phyloP scores from a whole-genome alignment of 2,113 vertebrate genomes.

The Nannobrachium achirus region DNA sequence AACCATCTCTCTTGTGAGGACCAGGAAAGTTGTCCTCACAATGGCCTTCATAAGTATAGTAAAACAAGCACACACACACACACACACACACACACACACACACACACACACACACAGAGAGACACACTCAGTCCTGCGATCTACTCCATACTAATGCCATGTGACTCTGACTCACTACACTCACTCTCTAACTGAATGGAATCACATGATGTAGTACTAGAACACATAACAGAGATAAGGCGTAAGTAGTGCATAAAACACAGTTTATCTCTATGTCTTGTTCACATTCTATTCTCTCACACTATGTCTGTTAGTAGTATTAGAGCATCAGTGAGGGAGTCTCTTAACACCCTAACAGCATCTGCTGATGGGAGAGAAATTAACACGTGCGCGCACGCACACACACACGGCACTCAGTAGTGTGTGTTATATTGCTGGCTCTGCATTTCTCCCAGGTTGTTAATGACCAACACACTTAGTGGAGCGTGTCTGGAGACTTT shows the following conservation, averaged over 20 bases:
- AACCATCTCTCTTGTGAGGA: too few species aligned
- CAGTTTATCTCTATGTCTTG: too few species aligned
- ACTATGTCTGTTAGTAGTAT: too few species aligned
- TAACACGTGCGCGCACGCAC: not conserved
- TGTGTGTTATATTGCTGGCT: conserved; percentile 17
- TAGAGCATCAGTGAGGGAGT: not conserved
- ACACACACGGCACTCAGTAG: conserved; percentile 1
- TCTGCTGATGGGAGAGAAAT: not conserved
- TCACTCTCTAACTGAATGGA: too few species aligned
- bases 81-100: not conserved
- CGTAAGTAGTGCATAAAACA: too few species aligned
- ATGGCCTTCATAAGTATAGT: too few species aligned
- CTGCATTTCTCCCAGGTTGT: conserved; percentile 5
- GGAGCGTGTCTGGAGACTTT: not conserved
- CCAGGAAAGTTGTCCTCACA: too few species aligned
- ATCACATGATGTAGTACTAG: not conserved
- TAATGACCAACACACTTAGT: not conserved
- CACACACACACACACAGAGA: too few species aligned
- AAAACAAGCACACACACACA: not conserved
- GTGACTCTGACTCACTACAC: too few species aligned
- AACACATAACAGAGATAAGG: too few species aligned
- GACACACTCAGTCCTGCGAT: not conserved
- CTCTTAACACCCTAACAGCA: not conserved
- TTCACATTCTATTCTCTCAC: too few species aligned
- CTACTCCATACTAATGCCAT: not conserved